Percentiles rank a stretch among this genome's conserved stretches.
phyloP scores from a whole-genome alignment of 2,797 vertebrate genomes.

The Neosilurus hyrtlii region DNA sequence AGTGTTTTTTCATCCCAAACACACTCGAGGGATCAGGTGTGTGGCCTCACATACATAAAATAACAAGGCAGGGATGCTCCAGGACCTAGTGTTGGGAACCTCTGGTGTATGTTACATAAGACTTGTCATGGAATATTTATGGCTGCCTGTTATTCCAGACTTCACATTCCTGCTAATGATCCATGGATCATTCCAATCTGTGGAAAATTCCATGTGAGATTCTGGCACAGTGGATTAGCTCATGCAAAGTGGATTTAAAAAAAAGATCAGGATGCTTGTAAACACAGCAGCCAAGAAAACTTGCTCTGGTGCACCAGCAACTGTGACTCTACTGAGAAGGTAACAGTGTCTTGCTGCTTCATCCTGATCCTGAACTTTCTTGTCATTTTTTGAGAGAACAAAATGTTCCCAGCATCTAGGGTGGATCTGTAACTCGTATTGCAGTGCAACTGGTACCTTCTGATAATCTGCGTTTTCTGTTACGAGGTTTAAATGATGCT shows the following conservation, averaged over 20 bases:
- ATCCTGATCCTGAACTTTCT: slow-evolving; percentile 39
- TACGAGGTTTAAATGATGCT: background rate
- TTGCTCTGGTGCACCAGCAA: background rate
- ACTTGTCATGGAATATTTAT: slow-evolving; percentile 16
- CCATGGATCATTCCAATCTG: slow-evolving; percentile 2
- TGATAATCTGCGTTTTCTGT: background rate
- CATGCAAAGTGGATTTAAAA: background rate
- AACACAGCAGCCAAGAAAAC: background rate
- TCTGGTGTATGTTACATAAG: slow-evolving; percentile 14
- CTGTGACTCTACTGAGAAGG: slow-evolving; percentile 55
- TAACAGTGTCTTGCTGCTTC: slow-evolving; percentile 51
- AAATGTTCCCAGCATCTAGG: slow-evolving; percentile 65
- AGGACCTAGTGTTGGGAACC: background rate
- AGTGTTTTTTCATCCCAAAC: background rate
- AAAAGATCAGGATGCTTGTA: background rate
- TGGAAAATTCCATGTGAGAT: slow-evolving; percentile 19
- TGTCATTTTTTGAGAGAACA: slow-evolving; percentile 57
- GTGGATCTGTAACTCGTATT: slow-evolving; percentile 46
- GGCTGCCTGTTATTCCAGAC: slow-evolving; percentile 25
- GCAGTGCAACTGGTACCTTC: background rate
- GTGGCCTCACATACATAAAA: background rate
- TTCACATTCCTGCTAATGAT: slow-evolving; percentile 27
- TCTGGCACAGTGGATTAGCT: background rate
- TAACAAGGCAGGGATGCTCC: background rate
- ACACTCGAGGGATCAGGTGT: background rate